Evolutionary conservation across 2,888 invertebrate genomes (phyloP).

Genomic region (Mimas tiliae): DNA sequence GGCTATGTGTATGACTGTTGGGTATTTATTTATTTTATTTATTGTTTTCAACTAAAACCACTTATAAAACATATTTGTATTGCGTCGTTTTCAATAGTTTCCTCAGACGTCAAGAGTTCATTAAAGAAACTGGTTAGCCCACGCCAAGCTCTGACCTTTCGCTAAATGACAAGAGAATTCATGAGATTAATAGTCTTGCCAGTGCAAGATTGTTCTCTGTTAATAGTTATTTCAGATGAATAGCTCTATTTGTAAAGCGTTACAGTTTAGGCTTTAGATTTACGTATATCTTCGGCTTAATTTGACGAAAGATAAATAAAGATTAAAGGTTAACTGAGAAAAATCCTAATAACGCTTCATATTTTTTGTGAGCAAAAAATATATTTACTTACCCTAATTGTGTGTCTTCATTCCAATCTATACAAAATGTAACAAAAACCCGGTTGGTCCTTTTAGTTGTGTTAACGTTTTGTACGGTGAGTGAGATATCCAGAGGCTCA

Average conservation of each 20-base stretch:
- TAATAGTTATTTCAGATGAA: background rate
- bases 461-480: too few relatives aligned
- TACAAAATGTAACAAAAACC: too few relatives aligned
- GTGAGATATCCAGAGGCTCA: too few relatives aligned
- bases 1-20: too few relatives aligned
- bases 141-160: slow-evolving; percentile 4
- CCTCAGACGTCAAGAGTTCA: background rate
- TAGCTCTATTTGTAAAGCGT: background rate
- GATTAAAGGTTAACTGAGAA: background rate
- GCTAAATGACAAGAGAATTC: slow-evolving; percentile 10
- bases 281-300: slow-evolving; percentile 6
- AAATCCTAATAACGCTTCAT: too few relatives aligned
- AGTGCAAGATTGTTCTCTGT: too few relatives aligned
- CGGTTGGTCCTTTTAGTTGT: too few relatives aligned
- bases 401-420: too few relatives aligned
- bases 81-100: background rate
- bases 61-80: background rate
- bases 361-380: background rate
- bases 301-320: background rate
- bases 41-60: too few relatives aligned
- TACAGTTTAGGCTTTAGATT: background rate
- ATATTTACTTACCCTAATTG: too few relatives aligned
- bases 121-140: background rate
- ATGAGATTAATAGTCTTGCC: slow-evolving; percentile 6
- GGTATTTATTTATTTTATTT: too few relatives aligned